Base-by-base conservation (phyloP, 2,888 invertebrate genomes). In the Calameuta pallipes region DNA sequence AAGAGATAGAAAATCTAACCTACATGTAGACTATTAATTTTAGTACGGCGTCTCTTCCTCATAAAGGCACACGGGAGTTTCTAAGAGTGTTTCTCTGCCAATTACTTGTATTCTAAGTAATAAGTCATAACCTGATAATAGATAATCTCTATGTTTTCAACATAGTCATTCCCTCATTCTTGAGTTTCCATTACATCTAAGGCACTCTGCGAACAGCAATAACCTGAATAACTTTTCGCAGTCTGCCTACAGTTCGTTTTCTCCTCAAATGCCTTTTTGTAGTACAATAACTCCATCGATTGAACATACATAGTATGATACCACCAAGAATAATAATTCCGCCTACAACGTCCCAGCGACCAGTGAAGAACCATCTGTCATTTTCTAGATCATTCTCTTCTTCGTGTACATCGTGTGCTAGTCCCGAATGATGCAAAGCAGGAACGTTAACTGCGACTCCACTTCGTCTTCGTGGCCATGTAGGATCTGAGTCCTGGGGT, bases 211-310 rank as follows among this genome's bases (percentile, higher is more conserved):
- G 90, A 74, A 87, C 82, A 74, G 91, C 88, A 78, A 91, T 89
- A 4, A 90, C 89, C 85, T 91, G 91, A 81, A 91, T 90, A n/a
- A 90, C 89, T 82, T 90, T 87, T 56, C 90, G 89, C 78, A 91
- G 82, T 84, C 87, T 87, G 76, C 89, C 87, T 33, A 90, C 87
- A 12, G 88, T 82, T 78, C 90, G 86, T 88, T 90, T 91, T 84
- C 91, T 89, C 73, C 90, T 86, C 11, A 87, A 86, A 82, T 88
- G 87, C 69, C 90, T 86, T 82, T 87, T 91, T 9, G 86, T 82
- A 41, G 86, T 83, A 75, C 88, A 89, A 74, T 80, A 84, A 73
- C 86, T 84, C 86, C 89, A 91, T 33, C 85, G 87, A 81, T 88
- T 89, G 31, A 90, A 84, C 71, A 85, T 80, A 80, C 85, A 85